Percentiles rank a stretch among this genome's conserved stretches.
Conservation (phyloP, 2,888 invertebrate species). For the Polyommatus icarus region DNA sequence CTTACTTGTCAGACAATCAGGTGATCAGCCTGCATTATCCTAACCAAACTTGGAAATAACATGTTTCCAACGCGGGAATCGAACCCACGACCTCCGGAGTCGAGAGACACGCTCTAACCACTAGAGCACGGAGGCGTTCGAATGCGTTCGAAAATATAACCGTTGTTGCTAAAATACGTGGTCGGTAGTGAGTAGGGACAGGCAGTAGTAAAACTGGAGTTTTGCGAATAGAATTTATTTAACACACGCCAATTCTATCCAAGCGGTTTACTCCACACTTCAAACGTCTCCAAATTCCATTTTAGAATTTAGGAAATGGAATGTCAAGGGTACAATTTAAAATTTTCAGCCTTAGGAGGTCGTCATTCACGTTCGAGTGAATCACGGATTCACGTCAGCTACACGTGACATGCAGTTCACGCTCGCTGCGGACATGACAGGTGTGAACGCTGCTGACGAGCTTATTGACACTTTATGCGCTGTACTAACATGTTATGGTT, state of each 20-base stretch:
- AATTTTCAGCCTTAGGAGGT: slow-evolving; percentile 28
- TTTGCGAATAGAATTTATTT: neutral
- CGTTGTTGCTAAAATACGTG: neutral
- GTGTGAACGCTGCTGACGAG: slow-evolving; percentile 33
- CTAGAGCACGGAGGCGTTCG: too few relatives aligned
- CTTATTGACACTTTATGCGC: slow-evolving; percentile 23
- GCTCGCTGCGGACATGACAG: slow-evolving; percentile 35
- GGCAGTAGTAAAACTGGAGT: neutral
- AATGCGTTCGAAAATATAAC: neutral
- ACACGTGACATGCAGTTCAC: slow-evolving; percentile 34
- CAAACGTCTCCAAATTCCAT: neutral
- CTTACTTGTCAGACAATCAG: too few relatives aligned
- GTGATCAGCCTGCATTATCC: too few relatives aligned
- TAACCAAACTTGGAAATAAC: too few relatives aligned
- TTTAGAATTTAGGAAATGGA: slow-evolving; percentile 30
- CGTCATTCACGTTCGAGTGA: slow-evolving; percentile 29
- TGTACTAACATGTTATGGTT: neutral
- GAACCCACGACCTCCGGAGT: too few relatives aligned
- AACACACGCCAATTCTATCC: neutral
- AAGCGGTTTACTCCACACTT: neutral
- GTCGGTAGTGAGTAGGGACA: neutral
- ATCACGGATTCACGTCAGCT: slow-evolving; percentile 34
- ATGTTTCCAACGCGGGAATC: too few relatives aligned
- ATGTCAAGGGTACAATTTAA: slow-evolving; percentile 29
- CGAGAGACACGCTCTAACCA: too few relatives aligned